A percentile compares a stretch with the other conserved stretches of the same genome.
Conservation (phyloP, 37 sponge, comb jelly and placozoan species). For the Halisarca cf. caerulea region DNA sequence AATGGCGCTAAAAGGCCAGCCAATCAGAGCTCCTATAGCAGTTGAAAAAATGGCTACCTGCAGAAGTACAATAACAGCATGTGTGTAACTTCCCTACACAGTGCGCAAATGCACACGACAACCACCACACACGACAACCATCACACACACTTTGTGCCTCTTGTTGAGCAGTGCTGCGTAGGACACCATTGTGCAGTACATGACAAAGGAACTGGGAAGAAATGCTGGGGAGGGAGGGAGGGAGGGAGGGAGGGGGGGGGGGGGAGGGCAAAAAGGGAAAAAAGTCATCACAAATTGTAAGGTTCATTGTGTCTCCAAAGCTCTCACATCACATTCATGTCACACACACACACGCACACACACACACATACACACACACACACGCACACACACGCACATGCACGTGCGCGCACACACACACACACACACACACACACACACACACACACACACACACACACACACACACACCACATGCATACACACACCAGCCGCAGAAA, state of each 20-base stretch:
- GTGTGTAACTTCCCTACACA: no score
- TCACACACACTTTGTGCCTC: no score
- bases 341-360: no score
- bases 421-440: no score
- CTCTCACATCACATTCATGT: not conserved
- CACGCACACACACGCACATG: no score
- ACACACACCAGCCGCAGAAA: conserved; percentile 56
- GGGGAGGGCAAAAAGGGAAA: not conserved
- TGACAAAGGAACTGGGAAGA: conserved; percentile 92
- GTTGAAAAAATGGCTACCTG: conserved; percentile 83
- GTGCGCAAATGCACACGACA: no score
- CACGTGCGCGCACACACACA: no score
- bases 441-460: not conserved
- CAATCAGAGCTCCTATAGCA: conserved; percentile 77
- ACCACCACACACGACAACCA: no score
- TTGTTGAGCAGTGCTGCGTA: conserved; percentile 81
- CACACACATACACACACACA: no score
- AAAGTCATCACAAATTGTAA: not conserved
- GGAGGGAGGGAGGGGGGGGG: no score
- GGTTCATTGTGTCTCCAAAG: no score
- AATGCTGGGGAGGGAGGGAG: conserved; percentile 56
- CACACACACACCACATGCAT: not conserved
- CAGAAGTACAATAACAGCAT: not conserved
- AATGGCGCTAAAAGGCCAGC: conserved; percentile 96
- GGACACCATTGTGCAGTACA: conserved; percentile 84